Evolutionary conservation across 2,888 invertebrate species (phyloP).

Genomic region (Pantelozetes paolii): DNA sequence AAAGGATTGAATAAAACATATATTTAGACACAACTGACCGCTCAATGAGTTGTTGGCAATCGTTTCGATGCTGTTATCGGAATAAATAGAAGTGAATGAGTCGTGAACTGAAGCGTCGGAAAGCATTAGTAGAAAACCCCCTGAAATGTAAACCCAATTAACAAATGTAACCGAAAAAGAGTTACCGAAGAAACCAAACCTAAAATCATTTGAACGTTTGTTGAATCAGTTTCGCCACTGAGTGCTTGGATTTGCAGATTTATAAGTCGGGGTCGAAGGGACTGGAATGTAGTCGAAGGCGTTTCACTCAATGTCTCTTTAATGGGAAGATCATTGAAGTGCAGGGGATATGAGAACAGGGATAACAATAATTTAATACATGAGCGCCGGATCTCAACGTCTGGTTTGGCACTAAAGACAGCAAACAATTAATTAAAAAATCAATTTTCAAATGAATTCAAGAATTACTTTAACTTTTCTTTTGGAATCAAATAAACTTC

Average conservation of each 20-base stretch:
- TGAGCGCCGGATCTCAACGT: slow-evolving; percentile 70
- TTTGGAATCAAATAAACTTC: slow-evolving; percentile 75
- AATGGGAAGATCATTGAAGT: slow-evolving; percentile 65
- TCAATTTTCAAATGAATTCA: slow-evolving; percentile 52
- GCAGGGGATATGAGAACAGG: slow-evolving; percentile 83
- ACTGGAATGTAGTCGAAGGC: slow-evolving; percentile 48
- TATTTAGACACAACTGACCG: not conserved
- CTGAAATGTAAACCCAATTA: not conserved
- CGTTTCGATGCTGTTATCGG: not conserved
- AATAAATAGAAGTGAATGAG: not conserved
- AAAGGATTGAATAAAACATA: not conserved
- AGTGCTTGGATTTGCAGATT: slow-evolving; percentile 77
- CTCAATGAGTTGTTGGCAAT: slow-evolving; percentile 1
- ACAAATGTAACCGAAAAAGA: not conserved
- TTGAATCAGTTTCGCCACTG: slow-evolving; percentile 75
- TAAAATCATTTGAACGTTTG: slow-evolving; percentile 80
- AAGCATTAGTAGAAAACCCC: slow-evolving; percentile 24
- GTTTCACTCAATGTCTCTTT: slow-evolving; percentile 48
- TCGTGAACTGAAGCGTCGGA: slow-evolving; percentile 11
- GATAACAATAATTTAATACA: slow-evolving; percentile 87
- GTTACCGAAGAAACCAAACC: slow-evolving; percentile 52
- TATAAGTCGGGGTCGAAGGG: slow-evolving; percentile 67
- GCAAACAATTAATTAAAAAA: slow-evolving; percentile 26
- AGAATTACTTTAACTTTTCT: slow-evolving; percentile 66
- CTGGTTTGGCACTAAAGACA: slow-evolving; percentile 30